Evolutionary conservation across 2,113 vertebrate species (phyloP).

Genomic region (Pelecanoides urinatrix): DNA sequence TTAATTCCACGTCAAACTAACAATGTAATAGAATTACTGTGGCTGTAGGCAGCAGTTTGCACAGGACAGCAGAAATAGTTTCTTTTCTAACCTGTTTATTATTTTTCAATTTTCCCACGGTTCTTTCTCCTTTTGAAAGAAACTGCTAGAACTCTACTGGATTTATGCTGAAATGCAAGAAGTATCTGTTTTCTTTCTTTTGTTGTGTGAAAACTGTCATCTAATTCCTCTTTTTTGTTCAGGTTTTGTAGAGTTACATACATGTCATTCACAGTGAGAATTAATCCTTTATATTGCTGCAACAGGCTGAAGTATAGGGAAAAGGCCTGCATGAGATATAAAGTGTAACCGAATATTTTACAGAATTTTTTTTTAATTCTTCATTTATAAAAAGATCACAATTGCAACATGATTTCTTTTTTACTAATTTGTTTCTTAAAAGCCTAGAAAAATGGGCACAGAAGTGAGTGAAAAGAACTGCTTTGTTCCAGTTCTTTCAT

Average conservation of each 20-base stretch:
- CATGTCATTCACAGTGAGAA: not conserved
- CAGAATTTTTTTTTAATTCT: not conserved
- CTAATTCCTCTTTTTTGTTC: not conserved
- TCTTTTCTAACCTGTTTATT: not conserved
- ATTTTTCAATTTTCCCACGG: not conserved
- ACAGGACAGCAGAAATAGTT: not conserved
- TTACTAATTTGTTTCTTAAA: not conserved
- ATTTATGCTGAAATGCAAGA: not conserved
- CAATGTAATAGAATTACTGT: not conserved
- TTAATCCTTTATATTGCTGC: not conserved
- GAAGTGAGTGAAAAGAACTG: not conserved
- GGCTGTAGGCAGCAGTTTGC: not conserved
- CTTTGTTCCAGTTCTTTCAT: not conserved
- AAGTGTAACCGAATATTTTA: not conserved
- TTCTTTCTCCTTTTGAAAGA: not conserved
- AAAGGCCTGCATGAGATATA: not conserved
- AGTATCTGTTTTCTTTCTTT: not conserved
- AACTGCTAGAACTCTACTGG: not conserved
- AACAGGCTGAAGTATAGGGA: not conserved
- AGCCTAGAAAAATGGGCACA: not conserved
- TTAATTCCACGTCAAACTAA: not conserved
- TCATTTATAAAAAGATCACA: not conserved
- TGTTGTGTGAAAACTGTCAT: not conserved
- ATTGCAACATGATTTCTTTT: not conserved
- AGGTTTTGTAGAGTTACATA: not conserved